Evolutionary conservation across 2,888 invertebrate species (phyloP), one percentile per base, ranked within the genome.

Genomic region (Trichogramma dendrolimi): DNA sequence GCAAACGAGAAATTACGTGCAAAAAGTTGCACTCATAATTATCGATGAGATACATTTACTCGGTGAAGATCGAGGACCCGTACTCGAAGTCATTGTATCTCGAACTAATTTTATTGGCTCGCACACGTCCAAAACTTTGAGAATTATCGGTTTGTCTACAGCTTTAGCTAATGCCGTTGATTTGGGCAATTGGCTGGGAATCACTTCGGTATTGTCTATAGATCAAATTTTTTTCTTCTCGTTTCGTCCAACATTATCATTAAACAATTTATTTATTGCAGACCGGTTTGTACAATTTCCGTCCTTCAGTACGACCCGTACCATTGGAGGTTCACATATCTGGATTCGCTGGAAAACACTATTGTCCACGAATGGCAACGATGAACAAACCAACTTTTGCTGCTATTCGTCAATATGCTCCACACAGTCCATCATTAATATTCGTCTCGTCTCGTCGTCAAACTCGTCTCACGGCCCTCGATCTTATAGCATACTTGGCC

Each of bases 361-460:
- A 99, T 81, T 99, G 99, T 73, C 99, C 99, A 0, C 87, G 99
- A 54, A 99, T 99, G 99, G 91, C 96, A 66, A 92, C 96, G 0
- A 99, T 99, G 99, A 99, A 99, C 81, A 92, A 96, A 73, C 98
- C 99, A 0, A 91, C 95, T 0, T 99, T 92, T 82, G 94, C 95
- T 80, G 94, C 97, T 0, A 96, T 99, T 66, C 86, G 90, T 52
- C 90, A 92, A 58, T 93, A 98, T 78, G 96, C 98, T 0, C 94
- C 96, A 0, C 81, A 83, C 58, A 95, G 97, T 72, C 98, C 99
- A 0, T 85, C 91, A 0, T 85, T 99, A 46, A 89, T 99, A 4
- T 96, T 96, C 76, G 99, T 99, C 0, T 96, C 99, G 4, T 98
- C 97, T 41, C 84, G 99, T 52, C 84, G 98, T 66, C 99, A 99